These are phyloP conservation scores for Drepana arcuata DNA, from an alignment of 1,140 invertebrate species.

Conservation along the genomic window DNA sequence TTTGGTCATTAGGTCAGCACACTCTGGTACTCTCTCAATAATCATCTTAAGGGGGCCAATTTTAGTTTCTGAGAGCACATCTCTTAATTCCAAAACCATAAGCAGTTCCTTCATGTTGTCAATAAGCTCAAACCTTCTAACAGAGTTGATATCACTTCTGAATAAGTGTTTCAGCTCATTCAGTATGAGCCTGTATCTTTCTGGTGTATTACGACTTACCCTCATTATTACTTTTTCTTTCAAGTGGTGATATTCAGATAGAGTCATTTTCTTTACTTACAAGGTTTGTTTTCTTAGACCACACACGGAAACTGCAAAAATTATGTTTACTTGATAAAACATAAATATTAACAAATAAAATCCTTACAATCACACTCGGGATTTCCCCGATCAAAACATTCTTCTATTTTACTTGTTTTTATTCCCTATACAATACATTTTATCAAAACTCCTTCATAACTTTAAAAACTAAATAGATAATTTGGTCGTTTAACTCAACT, in stretches of 20 bases:
- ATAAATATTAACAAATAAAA: too few relatives aligned
- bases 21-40: slow-evolving; percentile 25
- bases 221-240: slow-evolving; percentile 34
- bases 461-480: too few relatives aligned
- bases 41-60: slow-evolving; percentile 42
- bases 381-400: too few relatives aligned
- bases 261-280: slow-evolving; percentile 35
- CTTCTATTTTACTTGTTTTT: too few relatives aligned
- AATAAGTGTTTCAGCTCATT: slow-evolving; percentile 42
- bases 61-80: slow-evolving; percentile 49
- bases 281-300: too few relatives aligned
- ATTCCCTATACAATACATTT: too few relatives aligned
- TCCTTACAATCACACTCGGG: too few relatives aligned
- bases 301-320: too few relatives aligned
- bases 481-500: too few relatives aligned
- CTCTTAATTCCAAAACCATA: slow-evolving; percentile 45
- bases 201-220: slow-evolving; percentile 27
- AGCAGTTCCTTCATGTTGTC: slow-evolving; percentile 37
- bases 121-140: slow-evolving; percentile 42
- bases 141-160: slow-evolving; percentile 46
- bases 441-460: too few relatives aligned
- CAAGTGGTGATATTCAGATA: slow-evolving; percentile 34
- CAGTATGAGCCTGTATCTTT: slow-evolving; percentile 32
- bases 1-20: slow-evolving; percentile 25
- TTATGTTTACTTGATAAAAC: too few relatives aligned